These are phyloP conservation scores for Leptatherina wallacei DNA, from an alignment of 2,797 vertebrate genomes.

Conservation along the genomic window DNA sequence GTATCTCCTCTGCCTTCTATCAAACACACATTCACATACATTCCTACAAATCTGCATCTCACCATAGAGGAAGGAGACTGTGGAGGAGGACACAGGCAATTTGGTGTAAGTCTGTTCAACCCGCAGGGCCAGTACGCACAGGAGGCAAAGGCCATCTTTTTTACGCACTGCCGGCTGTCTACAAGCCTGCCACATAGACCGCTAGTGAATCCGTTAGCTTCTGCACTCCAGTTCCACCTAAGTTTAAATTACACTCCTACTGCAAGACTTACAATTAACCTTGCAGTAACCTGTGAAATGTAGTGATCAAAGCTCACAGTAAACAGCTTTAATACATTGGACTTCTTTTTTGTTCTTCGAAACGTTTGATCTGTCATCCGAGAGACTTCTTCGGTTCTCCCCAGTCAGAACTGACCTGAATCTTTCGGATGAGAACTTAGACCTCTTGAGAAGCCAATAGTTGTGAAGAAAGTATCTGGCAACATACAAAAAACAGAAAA, in stretches of 20 bases:
- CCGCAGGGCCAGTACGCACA: constrained; percentile 58
- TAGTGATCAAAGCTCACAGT: constrained; percentile 22
- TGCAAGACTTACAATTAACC: constrained; percentile 46
- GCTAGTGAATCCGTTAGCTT: constrained; percentile 44
- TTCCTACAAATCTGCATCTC: constrained; percentile 38
- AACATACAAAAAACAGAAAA: too few relatives aligned
- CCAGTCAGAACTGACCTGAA: not conserved
- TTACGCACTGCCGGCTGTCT: constrained; percentile 56
- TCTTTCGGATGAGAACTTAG: not conserved
- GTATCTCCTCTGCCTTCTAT: constrained; percentile 12
- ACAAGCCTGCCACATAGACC: constrained; percentile 40
- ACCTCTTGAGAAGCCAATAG: not conserved
- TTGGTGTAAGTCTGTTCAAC: constrained; percentile 68
- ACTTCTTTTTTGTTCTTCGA: not conserved
- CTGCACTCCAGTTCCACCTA: constrained; percentile 23
- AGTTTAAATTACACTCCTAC: constrained; percentile 36
- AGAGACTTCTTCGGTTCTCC: not conserved
- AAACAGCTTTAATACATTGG: not conserved
- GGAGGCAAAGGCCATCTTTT: constrained; percentile 49
- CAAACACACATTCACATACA: constrained; percentile 7
- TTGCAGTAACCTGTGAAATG: constrained; percentile 19
- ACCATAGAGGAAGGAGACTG: constrained; percentile 50
- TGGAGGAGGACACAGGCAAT: constrained; percentile 70
- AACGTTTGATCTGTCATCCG: not conserved
- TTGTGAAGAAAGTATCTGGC: not conserved